phyloP scores from a whole-genome alignment of 2,888 invertebrate species.

The Amphipyra tragopoginis region DNA sequence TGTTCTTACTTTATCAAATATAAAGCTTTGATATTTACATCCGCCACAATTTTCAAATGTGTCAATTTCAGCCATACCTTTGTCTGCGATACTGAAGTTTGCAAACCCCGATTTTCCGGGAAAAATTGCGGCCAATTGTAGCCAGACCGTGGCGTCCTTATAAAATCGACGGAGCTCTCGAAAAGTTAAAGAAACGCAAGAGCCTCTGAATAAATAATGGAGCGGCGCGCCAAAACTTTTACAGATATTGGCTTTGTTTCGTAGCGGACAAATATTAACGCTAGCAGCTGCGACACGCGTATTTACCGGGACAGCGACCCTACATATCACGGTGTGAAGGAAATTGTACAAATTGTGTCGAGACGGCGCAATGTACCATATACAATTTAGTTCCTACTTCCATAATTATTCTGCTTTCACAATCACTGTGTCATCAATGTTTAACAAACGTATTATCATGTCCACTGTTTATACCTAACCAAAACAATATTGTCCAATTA shows the following conservation, averaged over 20 bases:
- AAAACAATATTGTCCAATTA: too few species aligned
- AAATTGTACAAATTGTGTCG: conserved; percentile 38
- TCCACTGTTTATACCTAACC: too few species aligned
- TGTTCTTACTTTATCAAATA: conserved; percentile 10
- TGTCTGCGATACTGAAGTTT: conserved; percentile 47
- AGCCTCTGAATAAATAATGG: conserved; percentile 83
- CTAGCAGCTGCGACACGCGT: conserved; percentile 73
- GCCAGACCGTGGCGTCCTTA: conserved; percentile 58
- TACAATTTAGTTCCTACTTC: conserved; percentile 18
- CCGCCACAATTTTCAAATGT: conserved; percentile 10
- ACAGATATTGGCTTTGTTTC: conserved; percentile 83
- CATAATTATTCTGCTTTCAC: conserved; percentile 19
- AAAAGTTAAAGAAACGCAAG: conserved; percentile 77
- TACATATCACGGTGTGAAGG: conserved; percentile 30
- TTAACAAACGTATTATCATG: background rate
- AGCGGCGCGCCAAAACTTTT: conserved; percentile 75
- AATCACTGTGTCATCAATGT: conserved; percentile 2
- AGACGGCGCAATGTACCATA: background rate
- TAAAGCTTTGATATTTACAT: too few species aligned
- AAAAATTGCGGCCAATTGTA: conserved; percentile 71
- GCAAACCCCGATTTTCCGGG: conserved; percentile 56
- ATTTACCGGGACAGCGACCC: conserved; percentile 41
- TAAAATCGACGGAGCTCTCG: conserved; percentile 69
- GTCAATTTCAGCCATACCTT: conserved; percentile 21
- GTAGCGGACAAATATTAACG: conserved; percentile 76